Conservation (phyloP, 1,140 invertebrate genomes). For the Cataglyphis hispanica region DNA sequence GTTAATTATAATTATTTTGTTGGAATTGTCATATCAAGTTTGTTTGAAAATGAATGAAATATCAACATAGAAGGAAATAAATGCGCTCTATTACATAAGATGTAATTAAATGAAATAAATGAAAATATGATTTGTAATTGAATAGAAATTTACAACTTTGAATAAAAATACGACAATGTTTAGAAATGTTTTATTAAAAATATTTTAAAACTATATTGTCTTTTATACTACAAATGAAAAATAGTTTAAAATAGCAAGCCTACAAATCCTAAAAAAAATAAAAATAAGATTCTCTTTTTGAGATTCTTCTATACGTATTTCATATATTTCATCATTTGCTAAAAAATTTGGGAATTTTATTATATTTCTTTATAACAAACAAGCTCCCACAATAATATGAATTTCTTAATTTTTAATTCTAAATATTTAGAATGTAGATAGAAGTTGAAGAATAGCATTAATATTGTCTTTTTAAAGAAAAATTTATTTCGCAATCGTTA, state of each 20-base stretch:
- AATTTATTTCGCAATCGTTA: neutral
- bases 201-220: no score
- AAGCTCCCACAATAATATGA: neutral
- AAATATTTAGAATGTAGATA: constrained; percentile 2
- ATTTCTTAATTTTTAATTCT: neutral
- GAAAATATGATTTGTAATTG: neutral
- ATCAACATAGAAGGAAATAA: neutral
- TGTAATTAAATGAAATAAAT: neutral
- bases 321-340: neutral
- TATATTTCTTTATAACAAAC: neutral
- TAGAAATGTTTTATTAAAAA: neutral
- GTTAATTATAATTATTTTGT: constrained; percentile 17
- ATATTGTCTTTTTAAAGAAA: neutral
- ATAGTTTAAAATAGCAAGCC: neutral
- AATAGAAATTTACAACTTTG: neutral
- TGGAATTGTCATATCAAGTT: constrained; percentile 4
- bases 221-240: no score
- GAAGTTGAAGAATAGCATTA: neutral
- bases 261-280: neutral
- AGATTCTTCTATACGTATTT: no score
- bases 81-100: neutral
- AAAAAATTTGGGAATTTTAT: neutral
- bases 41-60: neutral
- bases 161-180: neutral
- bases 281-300: neutral